Percentiles rank a stretch among this genome's conserved stretches.
phyloP scores from a whole-genome alignment of 2,797 vertebrate species.

The Oreochromis grahami region DNA sequence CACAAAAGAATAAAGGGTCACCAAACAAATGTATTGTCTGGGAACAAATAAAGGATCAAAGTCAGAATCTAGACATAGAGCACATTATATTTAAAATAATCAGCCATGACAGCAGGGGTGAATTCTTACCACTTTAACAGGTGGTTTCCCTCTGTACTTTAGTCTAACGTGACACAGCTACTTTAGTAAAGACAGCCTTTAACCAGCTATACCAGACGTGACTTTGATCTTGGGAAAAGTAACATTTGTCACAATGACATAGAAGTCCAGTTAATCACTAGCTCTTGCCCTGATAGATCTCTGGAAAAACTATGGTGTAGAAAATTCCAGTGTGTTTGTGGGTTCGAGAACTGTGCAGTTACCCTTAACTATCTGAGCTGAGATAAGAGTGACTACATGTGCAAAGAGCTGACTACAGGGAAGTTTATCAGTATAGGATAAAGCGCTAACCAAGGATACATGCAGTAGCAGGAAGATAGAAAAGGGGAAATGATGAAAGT shows the following conservation, averaged over 20 bases:
- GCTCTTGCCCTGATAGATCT: background rate
- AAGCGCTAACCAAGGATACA: constrained; percentile 25
- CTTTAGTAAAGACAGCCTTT: constrained; percentile 6
- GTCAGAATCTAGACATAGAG: background rate
- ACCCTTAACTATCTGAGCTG: constrained; percentile 31
- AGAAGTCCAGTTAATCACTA: background rate
- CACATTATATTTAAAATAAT: background rate
- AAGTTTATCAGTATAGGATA: constrained; percentile 47
- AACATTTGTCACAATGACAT: constrained; percentile 46
- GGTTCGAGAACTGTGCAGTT: constrained; percentile 6
- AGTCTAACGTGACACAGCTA: background rate
- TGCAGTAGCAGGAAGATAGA: background rate
- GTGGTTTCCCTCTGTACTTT: constrained; percentile 1
- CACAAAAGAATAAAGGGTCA: background rate
- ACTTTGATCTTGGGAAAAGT: constrained; percentile 11
- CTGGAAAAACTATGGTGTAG: background rate
- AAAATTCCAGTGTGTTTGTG: background rate
- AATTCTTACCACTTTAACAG: background rate
- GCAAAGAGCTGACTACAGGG: constrained; percentile 28
- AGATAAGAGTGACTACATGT: constrained; percentile 51
- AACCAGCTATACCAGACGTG: background rate
- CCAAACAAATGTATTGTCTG: background rate
- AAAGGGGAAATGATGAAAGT: background rate
- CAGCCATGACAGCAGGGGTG: background rate
- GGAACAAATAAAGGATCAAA: background rate